Base-by-base conservation (phyloP, 2,113 vertebrate genomes). In the Ophthalmolycus amberensis region DNA sequence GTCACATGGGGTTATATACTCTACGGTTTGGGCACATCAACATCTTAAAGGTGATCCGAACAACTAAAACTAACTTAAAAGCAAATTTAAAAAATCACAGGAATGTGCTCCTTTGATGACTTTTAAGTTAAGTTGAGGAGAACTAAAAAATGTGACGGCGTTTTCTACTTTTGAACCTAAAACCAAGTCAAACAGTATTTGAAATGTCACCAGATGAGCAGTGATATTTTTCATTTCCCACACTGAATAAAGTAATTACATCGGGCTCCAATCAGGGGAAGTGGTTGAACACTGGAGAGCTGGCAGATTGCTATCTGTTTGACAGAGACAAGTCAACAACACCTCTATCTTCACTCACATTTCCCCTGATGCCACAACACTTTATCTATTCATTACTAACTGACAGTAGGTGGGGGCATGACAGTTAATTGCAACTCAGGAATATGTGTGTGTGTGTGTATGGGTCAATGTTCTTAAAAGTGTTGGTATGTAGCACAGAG, bases 281-380 rank as follows among this genome's bases (percentile, higher is more conserved):
- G 87, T 88, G 81, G 65, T 64, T 60, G 78, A 80, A 80, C 85
- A 83, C 78, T 79, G 77, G 89, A 92, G 89, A 88, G 75, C 69
- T 63, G 77, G 86, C 85, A 89, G 90, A 93, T 93, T 84, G 83
- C 89, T 88, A 85, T 91, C 91, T 75, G 65, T 85, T 77, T 90
- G 89, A 92, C 83, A 90, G 86, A 91, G 83, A 88, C 90, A 79
- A 91, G 89, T 89, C 91, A 91, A 93, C 89, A 92, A 85, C 90
- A 90, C 90, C 87, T 85, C 85, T 69, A 86, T 92, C 86, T 88
- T 77, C 75, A 64, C 78, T 88, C 86, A 79, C 87, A 86, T 92
- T 92, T 92, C 86, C 92, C 90, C 81, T 60, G 84, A 90, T 81
- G 79, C 82, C 75, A 77, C 77, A 75, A 71, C 79, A 89, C 65